Conservation (phyloP, 2,797 vertebrate species). For the Pseudocheirus occidentalis region DNA sequence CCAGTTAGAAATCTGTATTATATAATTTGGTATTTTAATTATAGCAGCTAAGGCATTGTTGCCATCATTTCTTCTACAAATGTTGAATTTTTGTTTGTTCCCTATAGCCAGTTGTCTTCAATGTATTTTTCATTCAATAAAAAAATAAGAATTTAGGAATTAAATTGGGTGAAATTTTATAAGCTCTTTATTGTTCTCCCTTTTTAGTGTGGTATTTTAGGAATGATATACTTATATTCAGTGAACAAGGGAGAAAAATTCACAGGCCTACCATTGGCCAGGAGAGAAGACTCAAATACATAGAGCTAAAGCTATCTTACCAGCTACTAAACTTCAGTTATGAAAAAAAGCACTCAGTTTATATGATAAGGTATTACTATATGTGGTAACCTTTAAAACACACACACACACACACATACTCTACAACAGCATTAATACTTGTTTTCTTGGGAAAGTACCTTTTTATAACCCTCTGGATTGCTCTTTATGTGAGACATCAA, state of each 20-base stretch:
- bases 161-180: not conserved
- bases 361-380: not conserved
- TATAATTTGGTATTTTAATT: not conserved
- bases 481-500: not conserved
- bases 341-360: not conserved
- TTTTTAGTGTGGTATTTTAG: not conserved
- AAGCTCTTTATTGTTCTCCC: not conserved
- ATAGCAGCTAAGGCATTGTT: not conserved
- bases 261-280: not conserved
- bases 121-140: not conserved
- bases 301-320: not conserved
- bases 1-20: not conserved
- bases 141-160: not conserved
- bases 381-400: not conserved
- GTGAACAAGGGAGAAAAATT: not conserved
- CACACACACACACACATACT: not conserved
- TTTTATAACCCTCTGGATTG: conserved; percentile 23
- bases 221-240: not conserved
- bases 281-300: not conserved
- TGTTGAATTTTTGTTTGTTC: not conserved
- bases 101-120: not conserved
- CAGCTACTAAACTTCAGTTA: not conserved
- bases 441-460: conserved; percentile 20
- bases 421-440: not conserved
- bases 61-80: not conserved